Evolutionary conservation across 2,113 vertebrate genomes (phyloP).

Genomic region (Herpetotheres cachinnans): DNA sequence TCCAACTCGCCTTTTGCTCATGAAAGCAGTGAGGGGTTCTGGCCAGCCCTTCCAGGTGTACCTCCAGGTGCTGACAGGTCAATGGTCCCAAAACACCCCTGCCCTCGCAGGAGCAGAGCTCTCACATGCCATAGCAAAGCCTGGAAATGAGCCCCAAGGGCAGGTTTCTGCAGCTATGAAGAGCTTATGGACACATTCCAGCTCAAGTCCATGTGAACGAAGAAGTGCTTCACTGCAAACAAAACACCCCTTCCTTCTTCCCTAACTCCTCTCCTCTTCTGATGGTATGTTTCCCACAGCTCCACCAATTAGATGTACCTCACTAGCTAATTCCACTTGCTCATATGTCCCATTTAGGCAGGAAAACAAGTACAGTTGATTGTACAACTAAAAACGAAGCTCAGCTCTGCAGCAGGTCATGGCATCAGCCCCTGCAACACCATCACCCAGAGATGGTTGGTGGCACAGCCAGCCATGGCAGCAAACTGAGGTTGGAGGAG

Average conservation of each 20-base stretch:
- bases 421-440: neutral
- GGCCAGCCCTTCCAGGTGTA: neutral
- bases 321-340: neutral
- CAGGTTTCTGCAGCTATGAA: neutral
- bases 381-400: neutral
- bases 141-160: neutral
- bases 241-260: neutral
- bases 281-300: neutral
- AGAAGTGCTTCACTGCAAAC: neutral
- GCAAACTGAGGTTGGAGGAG: neutral
- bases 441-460: accelerated
- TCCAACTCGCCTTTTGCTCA: neutral
- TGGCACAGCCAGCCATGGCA: neutral
- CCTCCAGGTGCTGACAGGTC: neutral
- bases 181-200: neutral
- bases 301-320: neutral
- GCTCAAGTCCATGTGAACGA: neutral
- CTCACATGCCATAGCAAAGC: neutral
- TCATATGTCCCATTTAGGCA: neutral
- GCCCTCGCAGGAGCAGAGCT: neutral
- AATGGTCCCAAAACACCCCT: neutral
- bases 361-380: neutral
- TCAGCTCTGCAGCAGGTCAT: neutral
- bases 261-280: neutral
- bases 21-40: neutral